Percentiles rank a stretch among this genome's conserved stretches.
phyloP scores from a whole-genome alignment of 2,797 vertebrate species.

The Iguana delicatissima region DNA sequence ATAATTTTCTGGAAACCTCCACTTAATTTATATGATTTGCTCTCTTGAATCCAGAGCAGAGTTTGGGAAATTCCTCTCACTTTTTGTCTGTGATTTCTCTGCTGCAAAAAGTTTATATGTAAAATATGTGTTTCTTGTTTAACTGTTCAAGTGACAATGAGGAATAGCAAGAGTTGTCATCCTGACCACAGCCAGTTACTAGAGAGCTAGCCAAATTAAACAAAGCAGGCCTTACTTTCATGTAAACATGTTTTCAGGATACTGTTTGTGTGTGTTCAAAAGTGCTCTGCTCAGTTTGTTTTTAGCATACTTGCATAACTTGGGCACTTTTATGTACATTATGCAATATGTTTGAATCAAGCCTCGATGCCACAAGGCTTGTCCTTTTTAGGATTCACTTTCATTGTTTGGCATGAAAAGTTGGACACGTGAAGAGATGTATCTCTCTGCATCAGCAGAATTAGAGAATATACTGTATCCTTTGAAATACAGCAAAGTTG shows the following conservation, averaged over 20 bases:
- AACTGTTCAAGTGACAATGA: slow-evolving; percentile 5
- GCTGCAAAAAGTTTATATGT: neutral
- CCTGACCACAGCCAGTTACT: neutral
- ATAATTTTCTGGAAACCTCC: neutral
- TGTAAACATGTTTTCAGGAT: neutral
- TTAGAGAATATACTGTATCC: slow-evolving; percentile 46
- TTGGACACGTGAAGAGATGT: slow-evolving; percentile 31
- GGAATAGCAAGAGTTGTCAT: neutral
- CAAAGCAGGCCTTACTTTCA: neutral
- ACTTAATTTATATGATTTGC: too few species aligned
- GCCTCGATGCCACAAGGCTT: neutral
- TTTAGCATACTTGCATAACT: neutral
- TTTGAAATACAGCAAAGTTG: slow-evolving; percentile 58
- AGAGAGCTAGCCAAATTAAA: neutral
- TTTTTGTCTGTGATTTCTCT: neutral
- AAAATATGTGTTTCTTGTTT: neutral
- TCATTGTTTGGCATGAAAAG: slow-evolving; percentile 45
- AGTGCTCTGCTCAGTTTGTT: neutral
- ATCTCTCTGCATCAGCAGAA: slow-evolving; percentile 68
- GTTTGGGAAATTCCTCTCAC: too few species aligned
- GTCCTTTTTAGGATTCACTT: neutral
- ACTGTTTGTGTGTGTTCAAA: neutral
- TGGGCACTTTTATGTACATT: slow-evolving; percentile 31
- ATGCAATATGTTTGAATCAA: slow-evolving; percentile 38
- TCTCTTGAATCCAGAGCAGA: neutral